Conservation (phyloP, 1,140 invertebrate species). For the Mya arenaria region DNA sequence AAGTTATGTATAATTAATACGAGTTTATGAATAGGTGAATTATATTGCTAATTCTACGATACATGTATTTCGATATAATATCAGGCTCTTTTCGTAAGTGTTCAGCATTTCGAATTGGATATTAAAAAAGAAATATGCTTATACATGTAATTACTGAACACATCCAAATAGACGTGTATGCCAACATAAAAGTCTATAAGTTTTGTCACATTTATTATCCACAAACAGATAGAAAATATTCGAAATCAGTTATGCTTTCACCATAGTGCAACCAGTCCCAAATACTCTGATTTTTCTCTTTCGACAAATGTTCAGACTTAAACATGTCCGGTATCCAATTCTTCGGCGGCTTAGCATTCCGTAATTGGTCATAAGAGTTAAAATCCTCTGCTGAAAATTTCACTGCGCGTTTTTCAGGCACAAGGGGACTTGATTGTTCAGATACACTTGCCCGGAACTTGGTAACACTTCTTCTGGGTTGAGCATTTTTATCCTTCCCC, state of each 20-base stretch:
- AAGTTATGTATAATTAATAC: background rate
- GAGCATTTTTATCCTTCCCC: too few relatives aligned
- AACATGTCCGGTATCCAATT: conserved; percentile 64
- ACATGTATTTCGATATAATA: background rate
- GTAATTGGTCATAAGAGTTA: conserved; percentile 67
- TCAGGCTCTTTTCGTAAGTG: background rate
- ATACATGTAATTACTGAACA: background rate
- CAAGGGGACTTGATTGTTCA: background rate
- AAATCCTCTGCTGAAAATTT: conserved; percentile 59
- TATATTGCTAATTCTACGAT: background rate
- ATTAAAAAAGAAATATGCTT: background rate
- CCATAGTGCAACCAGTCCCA: conserved; percentile 77
- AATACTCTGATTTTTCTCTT: conserved; percentile 68
- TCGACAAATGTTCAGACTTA: conserved; percentile 62
- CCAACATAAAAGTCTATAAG: background rate
- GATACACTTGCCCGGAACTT: conserved; percentile 23
- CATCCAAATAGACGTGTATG: too few relatives aligned
- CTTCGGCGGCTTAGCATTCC: conserved; percentile 66
- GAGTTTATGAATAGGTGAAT: background rate
- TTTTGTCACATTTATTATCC: conserved; percentile 48
- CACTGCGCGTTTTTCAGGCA: conserved; percentile 7
- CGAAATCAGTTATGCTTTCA: conserved; percentile 71
- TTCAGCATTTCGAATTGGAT: background rate
- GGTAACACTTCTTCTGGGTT: conserved; percentile 30
- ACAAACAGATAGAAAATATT: conserved; percentile 76